Conservation (phyloP, 37 sponge, comb jelly and placozoan species). For the Halichondria panicea region DNA sequence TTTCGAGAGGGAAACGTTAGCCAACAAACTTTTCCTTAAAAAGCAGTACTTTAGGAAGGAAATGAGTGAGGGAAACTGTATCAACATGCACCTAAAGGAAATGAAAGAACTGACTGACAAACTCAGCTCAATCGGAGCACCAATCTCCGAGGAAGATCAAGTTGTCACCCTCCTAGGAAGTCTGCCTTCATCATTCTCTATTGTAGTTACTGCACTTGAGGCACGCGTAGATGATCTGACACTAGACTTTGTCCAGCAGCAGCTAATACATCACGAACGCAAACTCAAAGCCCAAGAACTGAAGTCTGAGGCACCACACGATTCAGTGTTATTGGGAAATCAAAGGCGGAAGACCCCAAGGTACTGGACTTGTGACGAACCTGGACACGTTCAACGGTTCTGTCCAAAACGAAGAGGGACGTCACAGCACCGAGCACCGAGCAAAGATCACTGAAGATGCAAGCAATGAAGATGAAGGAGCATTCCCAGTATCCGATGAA, state of each 20-base stretch:
- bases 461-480: conserved; percentile 4
- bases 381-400: conserved; percentile 37
- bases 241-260: conserved; percentile 40
- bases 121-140: conserved; percentile 44
- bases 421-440: neutral
- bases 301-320: neutral
- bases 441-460: conserved; percentile 20
- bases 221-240: conserved; percentile 40
- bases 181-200: conserved; percentile 30
- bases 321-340: conserved; percentile 23
- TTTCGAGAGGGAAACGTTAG: conserved; percentile 49
- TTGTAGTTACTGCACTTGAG: conserved; percentile 46
- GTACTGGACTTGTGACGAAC: conserved; percentile 30
- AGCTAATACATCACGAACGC: conserved; percentile 41
- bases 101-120: conserved; percentile 58
- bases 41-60: conserved; percentile 56
- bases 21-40: conserved; percentile 51
- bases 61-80: conserved; percentile 41
- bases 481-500: conserved; percentile 25
- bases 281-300: conserved; percentile 5
- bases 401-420: conserved; percentile 30
- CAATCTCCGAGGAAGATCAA: conserved; percentile 49
- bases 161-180: conserved; percentile 54
- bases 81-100: conserved; percentile 43
- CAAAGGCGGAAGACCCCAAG: neutral